Conservation (phyloP, 2,888 invertebrate species). For the Stegophylla sp. region DNA sequence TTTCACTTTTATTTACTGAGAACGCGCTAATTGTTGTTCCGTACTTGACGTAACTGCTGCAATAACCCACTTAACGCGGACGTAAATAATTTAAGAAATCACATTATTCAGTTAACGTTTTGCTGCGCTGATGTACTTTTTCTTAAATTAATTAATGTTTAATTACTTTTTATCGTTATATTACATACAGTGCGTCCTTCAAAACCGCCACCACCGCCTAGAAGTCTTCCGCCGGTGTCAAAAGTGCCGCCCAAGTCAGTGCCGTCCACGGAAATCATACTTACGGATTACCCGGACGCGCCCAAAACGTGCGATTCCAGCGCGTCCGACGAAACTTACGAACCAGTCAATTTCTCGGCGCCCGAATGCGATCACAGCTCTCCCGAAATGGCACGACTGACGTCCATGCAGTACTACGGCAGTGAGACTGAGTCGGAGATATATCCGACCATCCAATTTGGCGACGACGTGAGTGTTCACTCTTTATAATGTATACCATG, state of each 20-base stretch:
- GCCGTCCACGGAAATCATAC: neutral
- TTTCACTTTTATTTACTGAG: too few species aligned
- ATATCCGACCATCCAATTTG: conserved; percentile 69
- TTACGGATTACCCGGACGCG: neutral
- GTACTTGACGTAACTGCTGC: too few species aligned
- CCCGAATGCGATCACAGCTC: conserved; percentile 59
- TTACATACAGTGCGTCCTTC: conserved; percentile 68
- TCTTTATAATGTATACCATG: too few species aligned
- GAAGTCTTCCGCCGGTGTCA: conserved; percentile 68
- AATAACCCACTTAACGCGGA: too few species aligned
- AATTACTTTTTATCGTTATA: too few species aligned
- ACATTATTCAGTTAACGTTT: too few species aligned
- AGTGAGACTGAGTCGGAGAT: conserved; percentile 85
- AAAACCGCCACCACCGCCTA: conserved; percentile 81
- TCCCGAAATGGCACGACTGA: conserved; percentile 68
- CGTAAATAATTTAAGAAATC: too few species aligned
- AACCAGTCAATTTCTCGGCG: conserved; percentile 48
- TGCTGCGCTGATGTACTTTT: too few species aligned
- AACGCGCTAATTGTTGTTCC: too few species aligned
- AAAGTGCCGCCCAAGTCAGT: conserved; percentile 61
- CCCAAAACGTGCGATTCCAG: conserved; percentile 44
- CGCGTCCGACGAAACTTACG: conserved; percentile 31
- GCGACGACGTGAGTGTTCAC: conserved; percentile 38
- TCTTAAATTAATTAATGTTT: too few species aligned
- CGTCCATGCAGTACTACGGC: conserved; percentile 74